Base-by-base conservation (phyloP, 2,797 vertebrate genomes). In the Smutsia gigantea region DNA sequence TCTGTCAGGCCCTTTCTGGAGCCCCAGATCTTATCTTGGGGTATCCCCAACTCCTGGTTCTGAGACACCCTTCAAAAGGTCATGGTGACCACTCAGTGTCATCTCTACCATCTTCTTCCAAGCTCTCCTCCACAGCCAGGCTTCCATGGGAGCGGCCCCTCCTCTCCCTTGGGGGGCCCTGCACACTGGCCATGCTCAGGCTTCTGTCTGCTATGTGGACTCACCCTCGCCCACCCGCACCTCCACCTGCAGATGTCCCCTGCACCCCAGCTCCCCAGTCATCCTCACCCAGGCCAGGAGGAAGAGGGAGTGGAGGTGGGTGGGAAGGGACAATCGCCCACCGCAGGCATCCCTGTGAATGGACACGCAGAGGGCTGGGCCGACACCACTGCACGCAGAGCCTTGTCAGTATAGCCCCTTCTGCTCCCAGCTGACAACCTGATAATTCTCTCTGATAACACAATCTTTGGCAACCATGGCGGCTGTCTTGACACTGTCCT, bases 381-480 rank as follows among this genome's bases (percentile, higher is more conserved):
- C 31, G 17, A 14, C 42, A 29, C 74, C 79, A 27, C 97, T 97
- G 97, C 82, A 75, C 86, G 69, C 64, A 46, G 86, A 66, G 92
- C 61, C 68, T 97, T 97, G 97, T 98, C 97, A 74, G 97, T 96
- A 95, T 1, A 37, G 37, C 72, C 94, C 51, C 25, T 31, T 84
- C 94, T 34, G 89, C 96, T 97, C 96, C 94, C 87, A 64, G 92
- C 94, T 98, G 98, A 98, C 97, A 98, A 87, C 49, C 91, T 79
- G 98, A 82, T 97, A 90, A 97, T 97, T 98, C 97, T 96, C 81
- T 3, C 96, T 51, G 75, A 97, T 97, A 95, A 97, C 98, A 97
- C 94, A 53, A 92, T 96, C 90, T 88, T 69, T 51, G 75, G 96
- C 53, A 49, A 97, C 97, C 89, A 71, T 92, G 92, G 94, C 74